A percentile compares a stretch with the other conserved stretches of the same genome.
Evolutionary conservation across 2,113 vertebrate species (phyloP).

Genomic region (Azemiops feae): DNA sequence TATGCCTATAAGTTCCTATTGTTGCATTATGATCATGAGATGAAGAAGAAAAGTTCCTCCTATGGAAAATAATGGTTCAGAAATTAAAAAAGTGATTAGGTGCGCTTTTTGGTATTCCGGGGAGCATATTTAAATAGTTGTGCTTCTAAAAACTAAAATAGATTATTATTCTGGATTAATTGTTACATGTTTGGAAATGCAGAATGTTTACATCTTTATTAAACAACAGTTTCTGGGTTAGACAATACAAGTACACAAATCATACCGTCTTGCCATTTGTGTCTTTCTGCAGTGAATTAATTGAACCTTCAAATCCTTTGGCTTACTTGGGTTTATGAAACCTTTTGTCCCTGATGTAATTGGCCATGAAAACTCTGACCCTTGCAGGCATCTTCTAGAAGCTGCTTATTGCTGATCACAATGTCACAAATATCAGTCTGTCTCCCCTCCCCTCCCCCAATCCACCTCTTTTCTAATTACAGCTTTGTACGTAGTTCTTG

Average conservation of each 20-base stretch:
- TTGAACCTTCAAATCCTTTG: background rate
- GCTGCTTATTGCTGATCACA: background rate
- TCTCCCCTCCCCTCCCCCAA: background rate
- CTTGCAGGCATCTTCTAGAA: background rate
- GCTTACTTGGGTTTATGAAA: background rate
- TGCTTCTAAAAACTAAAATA: background rate
- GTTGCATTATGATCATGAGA: background rate
- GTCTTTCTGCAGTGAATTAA: background rate
- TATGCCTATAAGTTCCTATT: background rate
- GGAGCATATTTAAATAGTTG: background rate
- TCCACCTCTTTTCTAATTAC: background rate
- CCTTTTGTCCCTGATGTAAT: background rate
- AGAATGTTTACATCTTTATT: background rate
- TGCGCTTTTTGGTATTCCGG: background rate
- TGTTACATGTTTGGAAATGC: background rate
- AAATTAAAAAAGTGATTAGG: background rate
- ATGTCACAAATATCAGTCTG: background rate
- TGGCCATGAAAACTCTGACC: background rate
- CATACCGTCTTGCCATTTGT: background rate
- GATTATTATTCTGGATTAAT: background rate
- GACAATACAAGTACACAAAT: background rate
- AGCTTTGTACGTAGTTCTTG: background rate
- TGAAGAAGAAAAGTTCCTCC: background rate
- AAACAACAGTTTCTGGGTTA: background rate
- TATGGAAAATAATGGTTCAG: background rate